Evolutionary conservation across 2,888 invertebrate genomes (phyloP).

Genomic region (Pocota personata): DNA sequence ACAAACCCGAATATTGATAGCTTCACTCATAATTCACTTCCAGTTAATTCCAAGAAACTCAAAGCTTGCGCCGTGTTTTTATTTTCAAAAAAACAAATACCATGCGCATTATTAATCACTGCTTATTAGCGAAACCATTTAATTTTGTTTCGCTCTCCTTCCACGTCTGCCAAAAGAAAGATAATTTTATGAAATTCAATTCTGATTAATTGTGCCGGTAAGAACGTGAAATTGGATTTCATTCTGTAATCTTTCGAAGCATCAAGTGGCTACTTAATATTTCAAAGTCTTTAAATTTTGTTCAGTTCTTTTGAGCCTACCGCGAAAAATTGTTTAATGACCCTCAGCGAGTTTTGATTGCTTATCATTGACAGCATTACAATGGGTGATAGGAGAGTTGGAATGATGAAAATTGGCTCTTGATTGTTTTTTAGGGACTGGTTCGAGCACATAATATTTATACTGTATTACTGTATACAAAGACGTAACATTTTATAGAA

Average conservation of each 20-base stretch:
- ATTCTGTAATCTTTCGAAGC: conserved; percentile 22
- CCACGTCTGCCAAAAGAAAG: conserved; percentile 9
- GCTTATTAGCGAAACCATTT: conserved; percentile 67
- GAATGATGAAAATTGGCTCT: no score
- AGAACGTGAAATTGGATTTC: conserved; percentile 11
- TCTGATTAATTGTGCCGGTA: conserved; percentile 57
- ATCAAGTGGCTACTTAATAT: conserved; percentile 40
- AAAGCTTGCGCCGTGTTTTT: conserved; percentile 20
- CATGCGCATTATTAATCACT: conserved; percentile 58
- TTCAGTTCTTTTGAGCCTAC: not conserved
- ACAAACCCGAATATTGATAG: conserved; percentile 55
- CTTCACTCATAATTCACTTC: conserved; percentile 55
- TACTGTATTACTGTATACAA: no score
- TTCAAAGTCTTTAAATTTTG: not conserved
- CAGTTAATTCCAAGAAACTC: conserved; percentile 29
- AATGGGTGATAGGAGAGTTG: not conserved
- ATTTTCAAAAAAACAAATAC: conserved; percentile 41
- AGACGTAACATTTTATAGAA: no score
- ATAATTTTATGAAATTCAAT: conserved; percentile 37
- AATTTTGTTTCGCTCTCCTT: conserved; percentile 33
- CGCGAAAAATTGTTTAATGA: conserved; percentile 24
- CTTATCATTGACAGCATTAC: not conserved
- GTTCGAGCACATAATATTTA: no score
- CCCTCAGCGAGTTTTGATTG: conserved; percentile 2
- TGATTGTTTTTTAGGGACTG: no score